Conservation (phyloP, 2,888 invertebrate species). For the Cosmopolites sordidus region DNA sequence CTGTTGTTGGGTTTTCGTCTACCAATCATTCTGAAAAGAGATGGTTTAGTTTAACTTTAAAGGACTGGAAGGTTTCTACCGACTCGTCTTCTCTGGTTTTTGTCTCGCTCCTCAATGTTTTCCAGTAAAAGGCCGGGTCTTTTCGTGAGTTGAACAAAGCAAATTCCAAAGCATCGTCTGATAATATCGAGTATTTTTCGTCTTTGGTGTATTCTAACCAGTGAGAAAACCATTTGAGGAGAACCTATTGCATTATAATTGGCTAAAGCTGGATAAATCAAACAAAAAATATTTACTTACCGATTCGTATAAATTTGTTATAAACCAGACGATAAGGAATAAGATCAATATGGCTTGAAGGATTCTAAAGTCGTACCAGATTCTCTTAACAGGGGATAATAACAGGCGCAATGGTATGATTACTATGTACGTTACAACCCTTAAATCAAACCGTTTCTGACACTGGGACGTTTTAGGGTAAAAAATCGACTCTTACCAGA, state of each 20-base stretch:
- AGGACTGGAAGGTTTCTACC: too few species aligned
- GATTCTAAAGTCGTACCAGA: background rate
- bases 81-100: background rate
- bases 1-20: conserved; percentile 34
- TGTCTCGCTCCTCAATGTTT: background rate
- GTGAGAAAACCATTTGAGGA: background rate
- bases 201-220: background rate
- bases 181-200: background rate
- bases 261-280: background rate
- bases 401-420: background rate
- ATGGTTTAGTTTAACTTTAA: background rate
- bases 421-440: background rate
- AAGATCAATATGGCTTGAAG: background rate
- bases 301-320: background rate
- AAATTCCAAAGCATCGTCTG: background rate
- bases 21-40: conserved; percentile 31
- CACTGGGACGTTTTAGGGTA: background rate
- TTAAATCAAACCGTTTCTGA: background rate
- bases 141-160: background rate
- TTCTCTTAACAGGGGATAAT: background rate
- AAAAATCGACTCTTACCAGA: background rate
- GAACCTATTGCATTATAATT: background rate
- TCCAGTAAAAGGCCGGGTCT: background rate
- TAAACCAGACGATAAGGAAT: background rate
- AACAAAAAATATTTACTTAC: background rate